Evolutionary conservation across 2,797 vertebrate species (phyloP).

Genomic region (Enteromius radiatus): DNA sequence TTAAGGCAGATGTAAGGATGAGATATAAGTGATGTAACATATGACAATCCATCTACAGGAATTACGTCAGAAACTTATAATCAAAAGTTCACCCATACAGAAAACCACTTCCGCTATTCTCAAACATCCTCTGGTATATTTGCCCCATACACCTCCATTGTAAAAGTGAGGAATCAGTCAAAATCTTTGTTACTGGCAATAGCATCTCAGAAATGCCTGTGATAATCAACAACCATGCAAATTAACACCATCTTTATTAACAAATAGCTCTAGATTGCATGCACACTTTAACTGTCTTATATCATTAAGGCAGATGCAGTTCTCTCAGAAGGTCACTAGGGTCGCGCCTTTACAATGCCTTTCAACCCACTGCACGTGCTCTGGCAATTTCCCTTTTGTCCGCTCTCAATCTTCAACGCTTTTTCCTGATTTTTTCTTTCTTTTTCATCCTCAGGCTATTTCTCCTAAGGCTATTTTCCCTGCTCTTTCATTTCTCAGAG

Average conservation of each 20-base stretch:
- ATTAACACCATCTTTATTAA: background rate
- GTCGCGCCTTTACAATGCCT: conserved; percentile 30
- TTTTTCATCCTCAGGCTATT: conserved; percentile 40
- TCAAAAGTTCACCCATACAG: background rate
- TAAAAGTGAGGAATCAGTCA: background rate
- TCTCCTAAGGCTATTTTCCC: conserved; percentile 73
- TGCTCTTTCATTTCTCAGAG: conserved; percentile 70
- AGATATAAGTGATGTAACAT: background rate
- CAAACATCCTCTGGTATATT: background rate
- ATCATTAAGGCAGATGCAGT: background rate
- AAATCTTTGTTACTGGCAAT: background rate
- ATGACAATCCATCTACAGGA: background rate
- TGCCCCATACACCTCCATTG: background rate
- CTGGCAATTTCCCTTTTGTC: conserved; percentile 63
- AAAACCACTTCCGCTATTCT: background rate
- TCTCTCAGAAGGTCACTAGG: conserved; percentile 44
- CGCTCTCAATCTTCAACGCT: conserved; percentile 56
- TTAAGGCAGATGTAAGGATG: background rate
- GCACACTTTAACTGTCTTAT: conserved; percentile 7
- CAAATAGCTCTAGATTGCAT: background rate
- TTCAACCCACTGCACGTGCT: conserved; percentile 52
- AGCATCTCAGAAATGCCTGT: background rate
- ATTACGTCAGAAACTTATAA: background rate
- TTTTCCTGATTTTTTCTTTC: conserved; percentile 10
- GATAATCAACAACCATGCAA: background rate